Percentiles rank a stretch among this genome's conserved stretches.
These are phyloP conservation scores for Phylloscopus trochiloides DNA, from an alignment of 2,113 vertebrate species.

Conservation along the genomic window DNA sequence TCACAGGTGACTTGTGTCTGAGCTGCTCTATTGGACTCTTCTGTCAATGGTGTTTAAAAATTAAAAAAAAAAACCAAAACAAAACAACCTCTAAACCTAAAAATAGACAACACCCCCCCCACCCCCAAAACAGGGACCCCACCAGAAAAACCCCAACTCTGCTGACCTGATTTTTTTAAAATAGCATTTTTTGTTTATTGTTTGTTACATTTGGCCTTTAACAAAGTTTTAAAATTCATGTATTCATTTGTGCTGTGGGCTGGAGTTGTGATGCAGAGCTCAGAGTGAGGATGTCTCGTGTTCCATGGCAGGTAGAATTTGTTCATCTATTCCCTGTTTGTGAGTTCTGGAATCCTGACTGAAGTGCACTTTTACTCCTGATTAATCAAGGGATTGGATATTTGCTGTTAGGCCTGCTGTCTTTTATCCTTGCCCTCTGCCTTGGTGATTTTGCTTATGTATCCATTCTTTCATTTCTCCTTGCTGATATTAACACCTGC, in stretches of 20 bases:
- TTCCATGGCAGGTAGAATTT: not conserved
- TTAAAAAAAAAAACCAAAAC: rapidly evolving
- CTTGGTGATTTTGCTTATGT: not conserved
- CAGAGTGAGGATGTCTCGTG: not conserved
- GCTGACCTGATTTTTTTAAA: not conserved
- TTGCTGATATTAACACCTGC: not conserved
- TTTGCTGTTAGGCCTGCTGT: not conserved
- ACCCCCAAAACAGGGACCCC: rapidly evolving
- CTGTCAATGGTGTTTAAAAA: not conserved
- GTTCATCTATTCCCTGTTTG: rapidly evolving
- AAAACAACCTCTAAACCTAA: not conserved
- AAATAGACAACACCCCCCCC: not conserved
- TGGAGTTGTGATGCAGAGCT: not conserved
- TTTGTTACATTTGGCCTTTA: not conserved
- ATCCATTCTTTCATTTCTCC: not conserved
- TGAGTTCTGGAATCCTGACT: not conserved
- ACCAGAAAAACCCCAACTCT: not conserved
- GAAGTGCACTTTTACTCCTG: not conserved
- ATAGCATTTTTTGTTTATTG: not conserved
- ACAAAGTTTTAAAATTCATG: not conserved
- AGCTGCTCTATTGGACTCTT: not conserved
- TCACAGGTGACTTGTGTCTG: not conserved
- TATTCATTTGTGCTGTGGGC: not conserved
- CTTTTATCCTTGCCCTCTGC: not conserved
- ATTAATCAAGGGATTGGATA: not conserved